Conservation (phyloP, 53 echinoderm and acorn worm genomes). For the Zoroaster sp. region DNA sequence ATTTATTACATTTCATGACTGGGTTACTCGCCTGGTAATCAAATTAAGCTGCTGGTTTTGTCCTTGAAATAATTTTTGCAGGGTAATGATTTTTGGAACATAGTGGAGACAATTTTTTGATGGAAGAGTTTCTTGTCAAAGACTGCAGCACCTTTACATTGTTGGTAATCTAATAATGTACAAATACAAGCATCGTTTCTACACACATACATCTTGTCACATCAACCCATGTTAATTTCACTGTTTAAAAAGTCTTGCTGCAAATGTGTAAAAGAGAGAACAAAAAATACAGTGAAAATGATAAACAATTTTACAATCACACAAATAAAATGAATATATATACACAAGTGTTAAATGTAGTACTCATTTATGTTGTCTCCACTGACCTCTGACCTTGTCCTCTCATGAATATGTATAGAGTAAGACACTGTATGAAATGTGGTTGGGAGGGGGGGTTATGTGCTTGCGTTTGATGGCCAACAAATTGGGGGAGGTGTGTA, state of each 20-base stretch:
- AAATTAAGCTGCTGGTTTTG: neutral
- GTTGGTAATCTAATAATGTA: neutral
- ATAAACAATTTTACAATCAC: neutral
- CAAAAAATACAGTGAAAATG: neutral
- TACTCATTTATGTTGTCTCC: neutral
- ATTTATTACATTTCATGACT: neutral
- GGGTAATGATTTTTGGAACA: neutral
- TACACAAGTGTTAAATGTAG: neutral
- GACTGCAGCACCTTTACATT: neutral
- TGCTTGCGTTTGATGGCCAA: no score
- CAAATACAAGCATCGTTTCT: neutral
- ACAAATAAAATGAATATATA: neutral
- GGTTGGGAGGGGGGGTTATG: no score
- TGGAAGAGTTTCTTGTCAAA: neutral
- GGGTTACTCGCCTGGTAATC: neutral
- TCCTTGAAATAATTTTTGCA: neutral
- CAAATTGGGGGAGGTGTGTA: no score
- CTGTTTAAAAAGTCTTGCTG: neutral
- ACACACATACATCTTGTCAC: neutral
- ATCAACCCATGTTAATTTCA: neutral
- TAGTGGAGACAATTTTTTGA: neutral
- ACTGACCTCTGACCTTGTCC: neutral
- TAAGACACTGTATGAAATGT: no score
- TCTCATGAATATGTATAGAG: neutral
- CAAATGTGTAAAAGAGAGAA: neutral